Conservation (phyloP, 2,888 invertebrate species). For the Ashinkailepas kermadecensis region DNA sequence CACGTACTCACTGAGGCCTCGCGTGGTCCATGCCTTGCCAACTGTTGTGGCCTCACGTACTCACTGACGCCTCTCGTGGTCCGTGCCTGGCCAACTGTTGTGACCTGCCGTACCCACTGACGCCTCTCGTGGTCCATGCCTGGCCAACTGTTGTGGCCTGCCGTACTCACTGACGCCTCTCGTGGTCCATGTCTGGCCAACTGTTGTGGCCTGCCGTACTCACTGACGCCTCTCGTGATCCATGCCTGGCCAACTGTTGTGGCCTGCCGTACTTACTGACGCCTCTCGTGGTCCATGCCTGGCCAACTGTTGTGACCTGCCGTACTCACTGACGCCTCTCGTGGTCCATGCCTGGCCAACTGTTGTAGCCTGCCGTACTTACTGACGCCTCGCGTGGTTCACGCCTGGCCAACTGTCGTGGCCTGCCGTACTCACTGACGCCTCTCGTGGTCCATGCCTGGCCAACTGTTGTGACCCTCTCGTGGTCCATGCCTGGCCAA, state of each 20-base stretch:
- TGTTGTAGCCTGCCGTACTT: constrained; percentile 28
- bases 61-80: no score
- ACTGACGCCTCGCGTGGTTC: constrained; percentile 59
- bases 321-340: constrained; percentile 52
- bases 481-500: no score
- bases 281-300: no score
- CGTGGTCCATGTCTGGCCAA: no score
- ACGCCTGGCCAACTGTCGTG: constrained; percentile 43
- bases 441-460: constrained; percentile 62
- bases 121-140: constrained; percentile 59
- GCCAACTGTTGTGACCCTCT: no score
- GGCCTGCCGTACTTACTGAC: no score
- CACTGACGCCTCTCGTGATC: constrained; percentile 58
- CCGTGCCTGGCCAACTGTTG: no score
- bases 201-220: constrained; percentile 26
- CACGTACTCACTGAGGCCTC: constrained; percentile 49
- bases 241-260: constrained; percentile 49
- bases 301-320: no score
- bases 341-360: constrained; percentile 58
- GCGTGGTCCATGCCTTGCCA: constrained; percentile 54
- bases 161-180: no score
- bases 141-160: no score
- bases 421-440: constrained; percentile 43
- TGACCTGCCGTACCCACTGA: constrained; percentile 41
- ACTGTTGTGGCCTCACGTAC: no score